phyloP scores from a whole-genome alignment of 2,888 invertebrate genomes.

The Acanthosepion lycidas region DNA sequence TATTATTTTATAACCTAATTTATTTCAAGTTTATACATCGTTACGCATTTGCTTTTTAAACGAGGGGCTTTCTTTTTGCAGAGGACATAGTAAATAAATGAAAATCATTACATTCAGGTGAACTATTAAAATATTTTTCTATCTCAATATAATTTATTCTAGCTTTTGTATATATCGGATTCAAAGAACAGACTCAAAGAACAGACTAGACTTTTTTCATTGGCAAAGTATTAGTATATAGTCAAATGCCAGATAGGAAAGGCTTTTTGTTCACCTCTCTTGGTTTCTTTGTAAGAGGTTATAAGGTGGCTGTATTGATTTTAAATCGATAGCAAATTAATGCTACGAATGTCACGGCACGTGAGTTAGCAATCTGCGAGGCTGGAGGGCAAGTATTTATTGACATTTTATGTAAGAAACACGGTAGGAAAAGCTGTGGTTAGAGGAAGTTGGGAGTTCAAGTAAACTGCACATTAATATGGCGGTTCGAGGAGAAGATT shows the following conservation, averaged over 20 bases:
- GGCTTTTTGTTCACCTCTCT: neutral
- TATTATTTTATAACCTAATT: too few relatives aligned
- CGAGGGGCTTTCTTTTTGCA: too few relatives aligned
- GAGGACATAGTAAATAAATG: neutral
- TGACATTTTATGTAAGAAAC: too few relatives aligned
- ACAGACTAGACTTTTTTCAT: neutral
- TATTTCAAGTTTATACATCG: too few relatives aligned
- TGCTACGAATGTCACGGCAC: neutral
- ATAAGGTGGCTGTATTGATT: neutral
- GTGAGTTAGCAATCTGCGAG: neutral
- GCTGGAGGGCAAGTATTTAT: too few relatives aligned
- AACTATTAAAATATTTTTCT: neutral
- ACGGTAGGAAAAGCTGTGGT: too few relatives aligned
- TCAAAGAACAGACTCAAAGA: neutral
- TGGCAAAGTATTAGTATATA: neutral
- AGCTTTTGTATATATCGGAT: neutral
- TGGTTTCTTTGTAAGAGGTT: neutral
- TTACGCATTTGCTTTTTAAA: too few relatives aligned
- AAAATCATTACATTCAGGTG: neutral
- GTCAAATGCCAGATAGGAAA: neutral
- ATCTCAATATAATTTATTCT: neutral
- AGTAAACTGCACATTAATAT: too few relatives aligned
- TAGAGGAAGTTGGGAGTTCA: too few relatives aligned
- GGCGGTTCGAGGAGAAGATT: too few relatives aligned
- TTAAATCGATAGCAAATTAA: neutral